Conservation (phyloP, 2,797 vertebrate genomes). For the Carduelis carduelis region DNA sequence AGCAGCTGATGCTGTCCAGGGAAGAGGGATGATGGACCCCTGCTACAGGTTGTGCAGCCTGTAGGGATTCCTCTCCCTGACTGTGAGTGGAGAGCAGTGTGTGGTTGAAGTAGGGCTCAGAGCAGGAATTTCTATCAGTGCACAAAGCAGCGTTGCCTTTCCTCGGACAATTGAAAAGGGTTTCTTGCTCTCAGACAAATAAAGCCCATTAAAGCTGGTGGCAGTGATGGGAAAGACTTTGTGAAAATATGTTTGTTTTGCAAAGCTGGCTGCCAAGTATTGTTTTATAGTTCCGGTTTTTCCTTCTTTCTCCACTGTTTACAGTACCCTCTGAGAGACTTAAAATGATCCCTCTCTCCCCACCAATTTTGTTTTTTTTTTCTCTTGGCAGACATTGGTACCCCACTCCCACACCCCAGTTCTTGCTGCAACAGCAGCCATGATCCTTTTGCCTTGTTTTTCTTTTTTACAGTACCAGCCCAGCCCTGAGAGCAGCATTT, state of each 20-base stretch:
- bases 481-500: not conserved
- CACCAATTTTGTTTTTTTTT: conserved; percentile 44
- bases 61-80: not conserved
- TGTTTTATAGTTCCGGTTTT: conserved; percentile 62
- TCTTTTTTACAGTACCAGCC: conserved; percentile 7
- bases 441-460: conserved; percentile 54
- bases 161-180: not conserved
- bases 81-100: accelerated
- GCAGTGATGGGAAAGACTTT: conserved; percentile 55
- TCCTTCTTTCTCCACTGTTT: conserved; percentile 52
- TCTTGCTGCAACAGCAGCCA: conserved; percentile 52
- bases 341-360: conserved; percentile 42
- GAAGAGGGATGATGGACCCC: not conserved
- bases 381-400: conserved; percentile 31
- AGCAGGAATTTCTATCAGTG: not conserved
- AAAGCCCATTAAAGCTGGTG: conserved; percentile 45
- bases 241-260: conserved; percentile 63
- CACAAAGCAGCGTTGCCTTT: not conserved
- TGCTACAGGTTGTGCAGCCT: not conserved
- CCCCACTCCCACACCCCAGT: conserved; percentile 23
- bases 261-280: conserved; percentile 56
- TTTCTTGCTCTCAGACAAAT: conserved; percentile 45
- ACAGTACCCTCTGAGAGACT: conserved; percentile 51
- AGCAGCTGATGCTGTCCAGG: not conserved
- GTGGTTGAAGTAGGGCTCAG: not conserved